These are phyloP conservation scores for Saccostrea echinata DNA, from an alignment of 1,140 invertebrate species.

Conservation along the genomic window DNA sequence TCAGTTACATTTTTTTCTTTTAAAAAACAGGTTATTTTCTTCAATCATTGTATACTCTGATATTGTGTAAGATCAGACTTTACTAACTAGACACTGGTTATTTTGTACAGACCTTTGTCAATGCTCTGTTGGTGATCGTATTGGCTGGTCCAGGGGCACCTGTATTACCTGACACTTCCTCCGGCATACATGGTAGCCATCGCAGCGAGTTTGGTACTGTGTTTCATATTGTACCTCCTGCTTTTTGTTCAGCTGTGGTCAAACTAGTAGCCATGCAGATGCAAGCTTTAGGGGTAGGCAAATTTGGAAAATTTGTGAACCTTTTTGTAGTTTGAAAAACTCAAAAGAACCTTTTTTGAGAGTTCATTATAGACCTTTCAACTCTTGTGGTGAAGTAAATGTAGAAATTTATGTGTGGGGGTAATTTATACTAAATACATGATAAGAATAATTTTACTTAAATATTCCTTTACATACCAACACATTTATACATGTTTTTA, in stretches of 20 bases:
- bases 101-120: constrained; percentile 86
- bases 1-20: background rate
- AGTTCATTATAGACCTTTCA: too few species aligned
- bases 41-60: background rate
- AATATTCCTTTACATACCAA: too few species aligned
- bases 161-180: constrained; percentile 70
- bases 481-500: too few species aligned
- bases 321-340: background rate
- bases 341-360: too few species aligned
- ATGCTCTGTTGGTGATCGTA: constrained; percentile 79
- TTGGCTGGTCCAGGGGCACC: constrained; percentile 81
- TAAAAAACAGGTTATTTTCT: background rate
- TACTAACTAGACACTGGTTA: too few species aligned
- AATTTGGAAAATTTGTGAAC: background rate
- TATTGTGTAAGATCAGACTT: too few species aligned
- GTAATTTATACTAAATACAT: too few species aligned
- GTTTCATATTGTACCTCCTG: constrained; percentile 93
- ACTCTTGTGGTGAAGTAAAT: too few species aligned
- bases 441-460: too few species aligned
- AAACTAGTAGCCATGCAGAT: constrained; percentile 96
- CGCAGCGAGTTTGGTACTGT: constrained; percentile 84
- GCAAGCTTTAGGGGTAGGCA: constrained; percentile 89
- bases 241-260: constrained; percentile 98
- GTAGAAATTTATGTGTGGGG: too few species aligned
- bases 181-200: constrained; percentile 66